phyloP scores from a whole-genome alignment of 2,113 vertebrate genomes.

The Paratilapia polleni region DNA sequence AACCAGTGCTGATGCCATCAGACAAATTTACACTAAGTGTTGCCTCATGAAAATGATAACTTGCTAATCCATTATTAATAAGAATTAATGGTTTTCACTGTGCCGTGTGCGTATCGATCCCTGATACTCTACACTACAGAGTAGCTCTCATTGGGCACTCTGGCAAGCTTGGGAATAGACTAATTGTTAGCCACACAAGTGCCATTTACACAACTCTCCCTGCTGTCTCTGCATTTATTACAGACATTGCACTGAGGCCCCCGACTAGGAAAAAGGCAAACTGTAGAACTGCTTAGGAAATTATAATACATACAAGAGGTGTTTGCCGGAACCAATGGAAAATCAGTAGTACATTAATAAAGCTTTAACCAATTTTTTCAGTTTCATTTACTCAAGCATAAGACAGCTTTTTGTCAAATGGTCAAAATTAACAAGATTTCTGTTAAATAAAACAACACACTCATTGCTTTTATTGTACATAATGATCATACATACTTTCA shows the following conservation, averaged over 20 bases:
- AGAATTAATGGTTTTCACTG: conserved; percentile 79
- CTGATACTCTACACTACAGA: conserved; percentile 70
- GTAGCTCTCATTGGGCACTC: conserved; percentile 65
- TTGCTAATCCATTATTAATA: conserved; percentile 83
- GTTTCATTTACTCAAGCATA: not conserved
- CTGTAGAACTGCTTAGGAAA: not conserved
- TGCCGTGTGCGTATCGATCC: conserved; percentile 74
- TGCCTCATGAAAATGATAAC: conserved; percentile 80
- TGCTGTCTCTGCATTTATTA: conserved; percentile 65
- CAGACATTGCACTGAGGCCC: conserved; percentile 29
- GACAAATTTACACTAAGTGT: conserved; percentile 79
- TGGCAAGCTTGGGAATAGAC: conserved; percentile 65
- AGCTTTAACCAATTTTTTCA: not conserved
- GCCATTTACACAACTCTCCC: conserved; percentile 65
- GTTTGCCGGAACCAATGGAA: not conserved
- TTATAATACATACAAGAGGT: not conserved
- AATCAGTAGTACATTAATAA: not conserved
- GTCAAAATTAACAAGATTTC: not conserved
- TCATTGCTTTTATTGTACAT: not conserved
- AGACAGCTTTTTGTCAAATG: not conserved
- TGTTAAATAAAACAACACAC: not conserved
- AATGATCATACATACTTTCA: not conserved
- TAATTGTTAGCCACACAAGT: conserved; percentile 70
- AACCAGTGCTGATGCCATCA: conserved; percentile 74
- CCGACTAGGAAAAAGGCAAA: not conserved